These are phyloP conservation scores for Columba livia DNA, from an alignment of 2,113 vertebrate species.

Conservation along the genomic window DNA sequence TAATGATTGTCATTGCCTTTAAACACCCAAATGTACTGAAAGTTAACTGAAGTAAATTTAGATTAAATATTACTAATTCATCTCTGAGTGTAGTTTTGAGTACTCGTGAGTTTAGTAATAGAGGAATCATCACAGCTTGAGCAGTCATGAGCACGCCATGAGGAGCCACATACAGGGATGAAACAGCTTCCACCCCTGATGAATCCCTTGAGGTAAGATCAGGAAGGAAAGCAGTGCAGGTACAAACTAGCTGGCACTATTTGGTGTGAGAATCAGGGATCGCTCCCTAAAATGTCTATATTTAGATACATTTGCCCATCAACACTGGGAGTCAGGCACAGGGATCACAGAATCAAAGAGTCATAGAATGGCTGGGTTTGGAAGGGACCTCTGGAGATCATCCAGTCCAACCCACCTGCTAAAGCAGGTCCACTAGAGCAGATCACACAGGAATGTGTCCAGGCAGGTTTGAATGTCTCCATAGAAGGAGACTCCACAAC, in stretches of 20 bases:
- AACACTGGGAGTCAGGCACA: accelerated
- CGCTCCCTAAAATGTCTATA: neutral
- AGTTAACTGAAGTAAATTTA: neutral
- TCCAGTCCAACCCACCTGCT: too few relatives aligned
- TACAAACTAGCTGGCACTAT: neutral
- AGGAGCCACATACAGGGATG: accelerated
- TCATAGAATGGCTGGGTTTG: too few relatives aligned
- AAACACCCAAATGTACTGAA: neutral
- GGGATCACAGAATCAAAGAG: neutral
- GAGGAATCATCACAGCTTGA: neutral
- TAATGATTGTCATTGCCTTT: neutral
- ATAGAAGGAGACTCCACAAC: too few relatives aligned
- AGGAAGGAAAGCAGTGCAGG: neutral
- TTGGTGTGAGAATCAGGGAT: neutral
- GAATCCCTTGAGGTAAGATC: neutral
- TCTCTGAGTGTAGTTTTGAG: neutral
- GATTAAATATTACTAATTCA: neutral
- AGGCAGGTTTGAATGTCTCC: too few relatives aligned
- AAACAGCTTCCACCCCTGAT: neutral
- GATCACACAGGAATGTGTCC: too few relatives aligned
- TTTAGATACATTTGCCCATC: neutral
- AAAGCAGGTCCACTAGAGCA: too few relatives aligned
- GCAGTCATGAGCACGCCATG: neutral
- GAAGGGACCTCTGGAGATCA: too few relatives aligned
- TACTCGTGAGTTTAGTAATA: neutral